phyloP scores from a whole-genome alignment of 2,797 vertebrate genomes.

The Remorina albescens region DNA sequence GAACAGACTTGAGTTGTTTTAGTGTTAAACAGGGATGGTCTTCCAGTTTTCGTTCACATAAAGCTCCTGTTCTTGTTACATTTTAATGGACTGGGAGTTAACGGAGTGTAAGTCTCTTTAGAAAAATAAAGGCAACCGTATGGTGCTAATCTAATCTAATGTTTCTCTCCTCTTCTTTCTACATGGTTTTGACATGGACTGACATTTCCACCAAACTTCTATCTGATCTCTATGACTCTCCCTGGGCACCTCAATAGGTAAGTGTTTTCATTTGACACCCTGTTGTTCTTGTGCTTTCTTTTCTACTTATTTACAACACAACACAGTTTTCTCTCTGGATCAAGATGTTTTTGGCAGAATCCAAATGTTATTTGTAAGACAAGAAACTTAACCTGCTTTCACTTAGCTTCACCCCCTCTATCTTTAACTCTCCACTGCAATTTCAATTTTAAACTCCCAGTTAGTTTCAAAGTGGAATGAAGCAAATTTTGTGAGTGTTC shows the following conservation, averaged over 20 bases:
- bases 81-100: constrained; percentile 8
- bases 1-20: not conserved
- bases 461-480: not conserved
- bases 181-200: constrained; percentile 33
- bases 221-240: constrained; percentile 9
- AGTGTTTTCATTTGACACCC: constrained; percentile 57
- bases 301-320: constrained; percentile 18
- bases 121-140: rapidly evolving
- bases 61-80: not conserved
- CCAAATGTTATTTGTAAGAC: constrained; percentile 27
- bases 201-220: constrained; percentile 4
- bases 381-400: not conserved
- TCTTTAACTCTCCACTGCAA: not conserved
- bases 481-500: constrained; percentile 15
- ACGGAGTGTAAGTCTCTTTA: too few relatives aligned
- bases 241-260: constrained; percentile 67
- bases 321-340: constrained; percentile 1
- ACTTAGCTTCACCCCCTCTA: not conserved
- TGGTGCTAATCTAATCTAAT: constrained; percentile 14
- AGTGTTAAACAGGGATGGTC: not conserved
- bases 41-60: not conserved
- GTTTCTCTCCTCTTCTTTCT: constrained; percentile 48
- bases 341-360: not conserved
- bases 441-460: constrained; percentile 23
- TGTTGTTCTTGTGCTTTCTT: not conserved